Evolutionary conservation across 2,888 invertebrate species (phyloP), one percentile per base, ranked within the genome.

Genomic region (Acrocyrtus sp.): DNA sequence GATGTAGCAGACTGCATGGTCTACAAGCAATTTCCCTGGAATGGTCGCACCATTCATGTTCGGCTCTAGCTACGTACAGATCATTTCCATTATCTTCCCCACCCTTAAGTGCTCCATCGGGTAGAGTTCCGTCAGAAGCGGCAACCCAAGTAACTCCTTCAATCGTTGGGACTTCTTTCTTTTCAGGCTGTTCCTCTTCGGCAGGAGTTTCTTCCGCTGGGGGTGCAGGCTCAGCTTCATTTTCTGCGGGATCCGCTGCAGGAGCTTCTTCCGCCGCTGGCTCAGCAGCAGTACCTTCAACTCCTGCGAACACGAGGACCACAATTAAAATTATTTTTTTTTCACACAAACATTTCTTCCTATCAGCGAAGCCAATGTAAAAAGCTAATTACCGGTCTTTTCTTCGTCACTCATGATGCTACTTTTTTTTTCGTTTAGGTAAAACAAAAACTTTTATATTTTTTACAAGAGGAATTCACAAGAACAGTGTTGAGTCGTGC

Each of bases 1-100:
- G 15, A 94, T 84, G 82, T 90, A 93, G 75, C 89, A 89, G 0
- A 88, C 86, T 10, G 90, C 89, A 82, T 91, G 90, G 15, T 91
- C 89, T 4, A 91, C 89, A 51, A 91, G 87, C 77, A 91, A 87
- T 84, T 93, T 93, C 24, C 94, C 94, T 57, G 94, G 93, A 75
- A 93, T 88, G 45, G 92, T 83, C n/a, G 89, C 91, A 6, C 90
- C 90, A n/a, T 78, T 89, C 89, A 82, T 91, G 91, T 21, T 85
- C 84, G 2, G 91, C 91, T 81, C 94, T 87, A 17, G 90, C 89
- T 2, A 92, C 88, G 82, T 88, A 92, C 5, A 92, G 82, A 43
- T 75, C 74, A 45, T 90, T 90, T 15, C 86, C 87, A 51, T 87
- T 86, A 53, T 80, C 82, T 82, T 91, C 90, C 10, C 81, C 81